These are phyloP conservation scores for Sinodicranocentrus sp. DNA, from an alignment of 2,888 invertebrate species.

Conservation along the genomic window DNA sequence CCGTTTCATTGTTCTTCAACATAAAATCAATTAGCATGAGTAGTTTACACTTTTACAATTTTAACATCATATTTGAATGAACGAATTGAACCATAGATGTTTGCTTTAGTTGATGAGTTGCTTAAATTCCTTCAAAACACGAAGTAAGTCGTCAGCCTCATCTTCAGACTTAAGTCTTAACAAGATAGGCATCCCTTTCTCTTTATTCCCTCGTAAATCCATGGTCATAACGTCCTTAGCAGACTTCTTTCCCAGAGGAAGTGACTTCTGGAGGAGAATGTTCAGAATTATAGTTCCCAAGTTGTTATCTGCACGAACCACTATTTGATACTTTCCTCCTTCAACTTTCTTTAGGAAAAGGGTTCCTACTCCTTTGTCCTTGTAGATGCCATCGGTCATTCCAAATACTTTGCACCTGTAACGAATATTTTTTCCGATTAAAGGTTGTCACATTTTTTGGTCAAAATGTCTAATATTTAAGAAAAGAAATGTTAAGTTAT, in stretches of 20 bases:
- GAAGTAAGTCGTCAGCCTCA: constrained; percentile 89
- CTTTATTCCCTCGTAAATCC: constrained; percentile 84
- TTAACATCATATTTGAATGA: too few relatives aligned
- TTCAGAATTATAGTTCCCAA: constrained; percentile 93
- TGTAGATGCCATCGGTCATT: constrained; percentile 87
- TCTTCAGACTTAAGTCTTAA: constrained; percentile 91
- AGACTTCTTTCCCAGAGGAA: constrained; percentile 85
- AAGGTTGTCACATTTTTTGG: too few relatives aligned
- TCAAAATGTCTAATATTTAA: too few relatives aligned
- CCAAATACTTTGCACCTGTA: constrained; percentile 93
- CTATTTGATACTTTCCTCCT: constrained; percentile 86
- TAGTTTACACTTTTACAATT: too few relatives aligned
- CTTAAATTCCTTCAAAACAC: constrained; percentile 85
- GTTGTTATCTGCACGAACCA: constrained; percentile 93
- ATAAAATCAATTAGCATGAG: too few relatives aligned
- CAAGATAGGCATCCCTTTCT: constrained; percentile 87
- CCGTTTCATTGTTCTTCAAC: too few relatives aligned
- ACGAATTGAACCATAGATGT: too few relatives aligned
- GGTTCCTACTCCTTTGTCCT: constrained; percentile 93
- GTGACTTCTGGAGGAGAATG: constrained; percentile 85
- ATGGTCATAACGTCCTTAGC: constrained; percentile 95
- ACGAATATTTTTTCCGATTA: neutral
- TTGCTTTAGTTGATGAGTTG: too few relatives aligned
- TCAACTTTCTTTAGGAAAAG: constrained; percentile 91
- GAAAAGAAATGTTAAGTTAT: too few relatives aligned